phyloP scores from a whole-genome alignment of 2,797 vertebrate genomes.

The Pangasius sanitwongsei region DNA sequence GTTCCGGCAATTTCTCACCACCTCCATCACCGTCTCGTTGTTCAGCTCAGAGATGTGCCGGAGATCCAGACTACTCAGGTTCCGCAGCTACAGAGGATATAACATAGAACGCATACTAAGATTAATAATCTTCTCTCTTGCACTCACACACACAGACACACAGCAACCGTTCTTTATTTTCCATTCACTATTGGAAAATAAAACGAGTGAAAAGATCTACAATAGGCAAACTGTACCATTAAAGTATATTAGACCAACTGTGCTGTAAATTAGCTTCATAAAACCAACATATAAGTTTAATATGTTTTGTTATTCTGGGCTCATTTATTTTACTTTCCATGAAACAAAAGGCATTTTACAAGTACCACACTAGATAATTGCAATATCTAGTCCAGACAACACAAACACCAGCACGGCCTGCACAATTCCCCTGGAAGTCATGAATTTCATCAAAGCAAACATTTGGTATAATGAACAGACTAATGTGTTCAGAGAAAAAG shows the following conservation, averaged over 20 bases:
- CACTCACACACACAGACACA: background rate
- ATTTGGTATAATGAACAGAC: slow-evolving; percentile 44
- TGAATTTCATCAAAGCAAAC: slow-evolving; percentile 42
- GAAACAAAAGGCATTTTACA: slow-evolving; percentile 31
- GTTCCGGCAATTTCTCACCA: slow-evolving; percentile 93
- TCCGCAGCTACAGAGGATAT: slow-evolving; percentile 78
- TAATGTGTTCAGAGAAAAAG: slow-evolving; percentile 39
- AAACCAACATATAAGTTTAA: slow-evolving; percentile 17
- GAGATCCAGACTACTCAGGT: slow-evolving; percentile 91
- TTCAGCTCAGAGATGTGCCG: slow-evolving; percentile 97
- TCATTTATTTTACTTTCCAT: slow-evolving; percentile 37
- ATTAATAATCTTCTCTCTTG: background rate
- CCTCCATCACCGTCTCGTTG: slow-evolving; percentile 98
- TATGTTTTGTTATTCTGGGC: slow-evolving; percentile 10
- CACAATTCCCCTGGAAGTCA: slow-evolving; percentile 37
- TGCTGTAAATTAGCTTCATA: slow-evolving; percentile 40
- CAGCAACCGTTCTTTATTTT: background rate
- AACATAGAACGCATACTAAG: background rate
- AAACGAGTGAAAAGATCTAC: background rate
- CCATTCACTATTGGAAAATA: slow-evolving; percentile 4
- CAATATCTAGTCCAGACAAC: slow-evolving; percentile 28
- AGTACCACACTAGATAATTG: slow-evolving; percentile 26
- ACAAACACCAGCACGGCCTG: slow-evolving; percentile 2
- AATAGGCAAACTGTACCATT: slow-evolving; percentile 20
- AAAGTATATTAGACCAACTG: slow-evolving; percentile 20